Base-by-base conservation (phyloP, 2,888 invertebrate genomes). In the Yponomeuta plumbellus region DNA sequence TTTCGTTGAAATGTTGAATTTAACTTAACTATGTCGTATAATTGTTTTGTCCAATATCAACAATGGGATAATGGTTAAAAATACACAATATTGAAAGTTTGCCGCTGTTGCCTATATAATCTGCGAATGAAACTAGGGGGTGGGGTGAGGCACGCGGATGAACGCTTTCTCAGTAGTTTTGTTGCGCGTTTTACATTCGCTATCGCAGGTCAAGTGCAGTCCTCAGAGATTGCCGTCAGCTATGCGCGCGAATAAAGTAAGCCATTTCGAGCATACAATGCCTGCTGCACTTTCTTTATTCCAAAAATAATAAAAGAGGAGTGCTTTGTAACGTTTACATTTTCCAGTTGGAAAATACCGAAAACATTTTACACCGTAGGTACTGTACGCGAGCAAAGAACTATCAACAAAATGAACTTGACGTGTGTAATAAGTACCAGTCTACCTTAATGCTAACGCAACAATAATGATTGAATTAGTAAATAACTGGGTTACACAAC, bases 121-220 rank as follows among this genome's bases (percentile, higher is more conserved):
- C 13, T 52, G 17, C 5, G 34, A 52, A 52, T 52, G 17, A 13
- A 17, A 52, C 44, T 52, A 17, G 13, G 13, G 44, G 44, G 44
- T n/a, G 61, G 11, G 26, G 61, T 26, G 26, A 52, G 56, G 23
- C 40, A 20, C 8, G 2, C 61, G 44, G 44, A 17, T 13, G 17
- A 52, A 40, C 58, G 39, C 52, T 64, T 65, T 44, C 64, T 56
- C 34, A n/a, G 63, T 57, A 56, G 80, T 80, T 83, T 83, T 83
- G 81, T 85, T 80, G 76, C 72, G 70, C 78, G 79, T 81, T 85
- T 84, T 67, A 66, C 67, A 67, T 63, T 59, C 81, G 76, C 79
- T 62, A 80, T 78, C 78, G 77, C 79, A 76, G 86, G 87, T 88
- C 87, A 87, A 88, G 84, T 81, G 80, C 81, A 82, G 81, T 83